Evolutionary conservation across 2,113 vertebrate species (phyloP).

Genomic region (Stercorarius parasiticus): DNA sequence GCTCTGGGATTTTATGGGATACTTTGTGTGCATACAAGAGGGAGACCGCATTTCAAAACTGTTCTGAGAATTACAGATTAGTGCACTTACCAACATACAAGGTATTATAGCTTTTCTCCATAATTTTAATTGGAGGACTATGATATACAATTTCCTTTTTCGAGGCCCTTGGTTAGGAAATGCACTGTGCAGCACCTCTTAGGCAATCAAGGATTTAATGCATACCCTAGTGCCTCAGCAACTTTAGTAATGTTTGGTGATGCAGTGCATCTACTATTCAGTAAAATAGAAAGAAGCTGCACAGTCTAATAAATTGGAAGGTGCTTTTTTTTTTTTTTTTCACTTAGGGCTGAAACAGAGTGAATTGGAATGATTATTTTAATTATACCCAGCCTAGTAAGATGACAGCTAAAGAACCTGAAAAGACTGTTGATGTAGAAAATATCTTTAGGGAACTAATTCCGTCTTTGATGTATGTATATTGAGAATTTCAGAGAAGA

Average conservation of each 20-base stretch:
- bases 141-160: not conserved
- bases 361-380: not conserved
- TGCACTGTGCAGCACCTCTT: not conserved
- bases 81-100: not conserved
- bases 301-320: not conserved
- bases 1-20: not conserved
- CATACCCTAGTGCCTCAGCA: not conserved
- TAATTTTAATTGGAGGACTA: not conserved
- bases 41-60: not conserved
- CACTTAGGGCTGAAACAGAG: not conserved
- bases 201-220: not conserved
- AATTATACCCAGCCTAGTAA: not conserved
- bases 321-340: not conserved
- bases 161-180: not conserved
- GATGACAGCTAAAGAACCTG: not conserved
- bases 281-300: not conserved
- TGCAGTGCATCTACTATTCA: not conserved
- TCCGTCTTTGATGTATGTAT: not conserved
- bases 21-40: fast-evolving
- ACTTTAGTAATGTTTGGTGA: not conserved
- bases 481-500: not conserved
- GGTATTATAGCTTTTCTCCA: not conserved
- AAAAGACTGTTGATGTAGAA: not conserved
- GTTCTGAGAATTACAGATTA: not conserved
- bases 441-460: not conserved